Base-by-base conservation (phyloP, 1,140 invertebrate species). In the Atta colombica region DNA sequence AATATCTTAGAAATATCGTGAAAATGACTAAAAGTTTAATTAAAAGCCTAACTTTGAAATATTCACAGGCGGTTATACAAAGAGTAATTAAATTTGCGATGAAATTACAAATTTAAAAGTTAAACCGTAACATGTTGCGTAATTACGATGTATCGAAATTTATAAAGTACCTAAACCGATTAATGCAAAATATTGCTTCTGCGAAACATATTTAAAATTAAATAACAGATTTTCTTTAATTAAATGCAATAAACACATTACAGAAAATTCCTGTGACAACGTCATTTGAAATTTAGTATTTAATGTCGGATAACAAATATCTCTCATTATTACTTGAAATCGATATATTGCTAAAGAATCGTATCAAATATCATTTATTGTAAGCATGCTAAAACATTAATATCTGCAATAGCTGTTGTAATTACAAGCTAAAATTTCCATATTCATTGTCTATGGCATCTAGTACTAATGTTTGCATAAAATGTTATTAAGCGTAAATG, bases 401-500 rank as follows among this genome's bases (percentile, higher is more conserved):
- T 74, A 84, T 84, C 39, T 35, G 53, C 8, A 21, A 61, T 25
- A 35, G 28, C 8, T 61, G 28, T 51, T 49, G 2, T 49, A 65
- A 28, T 35, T 61, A 39, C 16, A 61, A 74, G 68, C 68, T 82
- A 51, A 75, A 61, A 84, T 84, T 84, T 84, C 55, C 80, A 84
- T 63, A 75, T 84, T 84, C 8, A 84, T 75, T 84, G 80, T 74
- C 55, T 39, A 18, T 75, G 69, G 58, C 69, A 75, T 74, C 39
- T 84, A 84, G 53, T 49, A 35, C 25, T 84, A 75, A 63, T 82
- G 80, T 84, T 84, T 84, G 80, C 80, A 75, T 74, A 75, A 84
- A 84, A 75, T 84, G 69, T 84, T 84, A 84, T 84, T 58, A 84
- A 61, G 39, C 69, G 55, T 74, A 61, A 82, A 82, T 21, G 39